phyloP scores from a whole-genome alignment of 2,888 invertebrate species.

The Drosophila diplacantha region DNA sequence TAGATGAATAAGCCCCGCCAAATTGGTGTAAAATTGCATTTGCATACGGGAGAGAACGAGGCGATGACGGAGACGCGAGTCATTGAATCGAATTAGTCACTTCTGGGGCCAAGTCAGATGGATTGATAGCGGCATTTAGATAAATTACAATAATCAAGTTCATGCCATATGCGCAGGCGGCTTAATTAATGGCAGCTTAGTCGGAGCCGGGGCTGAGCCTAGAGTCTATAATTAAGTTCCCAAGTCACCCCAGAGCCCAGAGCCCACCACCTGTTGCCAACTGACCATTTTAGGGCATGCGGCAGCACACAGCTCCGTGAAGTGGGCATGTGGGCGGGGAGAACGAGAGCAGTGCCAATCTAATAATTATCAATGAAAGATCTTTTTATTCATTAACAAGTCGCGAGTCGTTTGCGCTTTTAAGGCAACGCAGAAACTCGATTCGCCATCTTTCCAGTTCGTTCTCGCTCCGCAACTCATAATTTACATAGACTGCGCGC shows the following conservation, averaged over 20 bases:
- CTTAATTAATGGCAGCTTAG: conserved; percentile 58
- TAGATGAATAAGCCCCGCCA: conserved; percentile 56
- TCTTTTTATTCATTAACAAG: conserved; percentile 66
- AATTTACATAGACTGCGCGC: conserved; percentile 55
- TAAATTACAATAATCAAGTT: conserved; percentile 67
- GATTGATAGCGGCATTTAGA: conserved; percentile 61
- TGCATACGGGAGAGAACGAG: conserved; percentile 42
- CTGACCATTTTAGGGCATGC: conserved; percentile 62
- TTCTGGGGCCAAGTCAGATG: conserved; percentile 30
- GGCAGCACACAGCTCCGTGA: conserved; percentile 9
- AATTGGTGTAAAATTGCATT: conserved; percentile 54
- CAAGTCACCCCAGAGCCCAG: conserved; percentile 10
- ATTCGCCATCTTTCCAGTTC: conserved; percentile 48
- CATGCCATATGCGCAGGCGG: conserved; percentile 58
- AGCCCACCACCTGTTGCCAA: conserved; percentile 20
- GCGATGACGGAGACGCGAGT: conserved; percentile 31
- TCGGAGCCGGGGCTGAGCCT: conserved; percentile 5
- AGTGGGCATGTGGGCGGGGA: conserved; percentile 20
- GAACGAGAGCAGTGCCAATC: conserved; percentile 48
- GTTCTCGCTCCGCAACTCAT: conserved; percentile 63
- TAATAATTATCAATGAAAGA: conserved; percentile 68
- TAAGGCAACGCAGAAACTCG: conserved; percentile 45
- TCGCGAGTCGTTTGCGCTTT: conserved; percentile 52
- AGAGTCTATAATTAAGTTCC: conserved; percentile 39
- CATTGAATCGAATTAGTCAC: conserved; percentile 39